Evolutionary conservation across 2,113 vertebrate species (phyloP).

Genomic region (Calyptommatus sinebrachiatus): DNA sequence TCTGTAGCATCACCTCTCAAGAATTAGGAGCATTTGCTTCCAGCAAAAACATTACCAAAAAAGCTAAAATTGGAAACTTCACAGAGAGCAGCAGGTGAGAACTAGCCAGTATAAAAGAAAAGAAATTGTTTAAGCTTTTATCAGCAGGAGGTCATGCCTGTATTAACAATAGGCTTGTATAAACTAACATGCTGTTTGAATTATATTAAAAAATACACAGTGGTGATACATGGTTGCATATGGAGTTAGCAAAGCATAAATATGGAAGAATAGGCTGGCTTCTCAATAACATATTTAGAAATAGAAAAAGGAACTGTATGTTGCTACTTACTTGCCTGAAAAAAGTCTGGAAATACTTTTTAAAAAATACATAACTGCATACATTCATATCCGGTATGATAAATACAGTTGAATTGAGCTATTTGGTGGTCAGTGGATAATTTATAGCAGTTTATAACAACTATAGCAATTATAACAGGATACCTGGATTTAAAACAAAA

Average conservation of each 20-base stretch:
- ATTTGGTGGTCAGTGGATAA: background rate
- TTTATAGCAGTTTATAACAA: too few species aligned
- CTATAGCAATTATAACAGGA: too few species aligned
- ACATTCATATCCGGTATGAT: background rate
- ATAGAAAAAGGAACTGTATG: background rate
- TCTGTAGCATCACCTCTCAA: background rate
- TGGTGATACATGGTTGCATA: background rate
- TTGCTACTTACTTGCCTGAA: background rate
- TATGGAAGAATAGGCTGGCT: background rate
- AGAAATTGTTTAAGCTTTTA: background rate
- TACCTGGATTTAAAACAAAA: background rate
- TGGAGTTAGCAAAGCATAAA: background rate
- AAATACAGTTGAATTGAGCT: background rate
- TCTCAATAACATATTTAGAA: background rate
- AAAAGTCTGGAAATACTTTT: background rate
- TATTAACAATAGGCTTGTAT: background rate
- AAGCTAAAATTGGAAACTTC: background rate
- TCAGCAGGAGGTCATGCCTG: constrained; percentile 1
- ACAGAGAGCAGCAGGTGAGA: background rate
- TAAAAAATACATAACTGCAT: background rate
- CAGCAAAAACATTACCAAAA: background rate
- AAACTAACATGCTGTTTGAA: accelerated
- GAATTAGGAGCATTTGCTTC: background rate
- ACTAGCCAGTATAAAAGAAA: background rate
- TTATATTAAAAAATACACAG: background rate